Evolutionary conservation across 2,888 invertebrate genomes (phyloP).

Genomic region (Adineta ricciae): DNA sequence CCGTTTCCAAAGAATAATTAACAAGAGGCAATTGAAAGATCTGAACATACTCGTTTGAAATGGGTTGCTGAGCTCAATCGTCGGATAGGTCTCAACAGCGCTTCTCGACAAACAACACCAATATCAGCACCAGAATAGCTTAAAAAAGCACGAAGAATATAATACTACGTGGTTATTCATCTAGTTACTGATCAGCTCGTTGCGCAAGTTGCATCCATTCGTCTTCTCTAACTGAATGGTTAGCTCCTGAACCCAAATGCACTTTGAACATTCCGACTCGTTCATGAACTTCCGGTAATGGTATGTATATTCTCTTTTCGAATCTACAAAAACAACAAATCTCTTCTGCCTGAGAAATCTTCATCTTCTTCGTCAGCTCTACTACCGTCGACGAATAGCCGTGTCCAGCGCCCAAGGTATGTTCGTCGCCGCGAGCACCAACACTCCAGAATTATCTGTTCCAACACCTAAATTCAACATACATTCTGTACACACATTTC

Average conservation of each 20-base stretch:
- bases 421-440: slow-evolving; percentile 92
- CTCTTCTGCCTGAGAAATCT: not conserved
- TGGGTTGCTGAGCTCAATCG: slow-evolving; percentile 98
- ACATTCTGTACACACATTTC: too few relatives aligned
- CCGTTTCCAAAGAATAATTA: slow-evolving; percentile 55
- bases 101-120: slow-evolving; percentile 83
- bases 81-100: slow-evolving; percentile 94
- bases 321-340: slow-evolving; percentile 54
- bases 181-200: not conserved
- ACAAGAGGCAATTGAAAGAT: too few relatives aligned
- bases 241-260: slow-evolving; percentile 71
- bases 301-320: slow-evolving; percentile 96
- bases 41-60: slow-evolving; percentile 62
- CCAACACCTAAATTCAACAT: slow-evolving; percentile 80
- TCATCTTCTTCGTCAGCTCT: not conserved
- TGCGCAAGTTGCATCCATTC: not conserved
- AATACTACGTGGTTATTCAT: not conserved
- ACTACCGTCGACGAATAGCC: slow-evolving; percentile 69
- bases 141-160: not conserved
- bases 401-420: slow-evolving; percentile 88
- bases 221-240: not conserved
- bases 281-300: slow-evolving; percentile 85
- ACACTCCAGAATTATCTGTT: slow-evolving; percentile 77
- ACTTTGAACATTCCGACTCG: slow-evolving; percentile 85
- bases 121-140: slow-evolving; percentile 96